Base-by-base conservation (phyloP, 2,888 invertebrate genomes). In the Epinotia brunnichana region DNA sequence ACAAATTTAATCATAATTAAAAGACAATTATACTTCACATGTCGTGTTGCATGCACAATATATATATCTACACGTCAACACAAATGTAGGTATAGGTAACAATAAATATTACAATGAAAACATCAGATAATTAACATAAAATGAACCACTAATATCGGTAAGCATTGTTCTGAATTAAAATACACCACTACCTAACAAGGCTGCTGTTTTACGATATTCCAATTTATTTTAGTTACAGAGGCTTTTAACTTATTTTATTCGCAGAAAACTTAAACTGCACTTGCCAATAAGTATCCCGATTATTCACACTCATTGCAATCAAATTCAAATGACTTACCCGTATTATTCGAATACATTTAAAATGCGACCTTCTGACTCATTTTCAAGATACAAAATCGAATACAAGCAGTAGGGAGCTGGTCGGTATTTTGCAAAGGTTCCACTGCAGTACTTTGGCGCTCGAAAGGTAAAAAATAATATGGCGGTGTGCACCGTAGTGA, bases 261-360 rank as follows among this genome's bases (percentile, higher is more conserved):
- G 80, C 77, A 83, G 76, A 81, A 66, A 66, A 80, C 81, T 81
- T 78, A 74, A 75, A 76, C 76, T 79, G 83, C 83, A 84, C 78
- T 85, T 85, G 84, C 84, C 84, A 87, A 87, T 86, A 85, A 85
- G 82, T 84, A 84, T 82, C 78, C 78, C 75, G 83, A 87, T 87
- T 87, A 88, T 87, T 86, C 86, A 86, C 85, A 85, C 83, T 76
- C 74, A 74, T 75, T 76, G 51, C 29, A 41, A 13, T 2, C 13
- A 66, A n/a, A 62, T 66, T 44, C 51, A 70, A 29, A 39, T 48
- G n/a, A 78, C 77, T 77, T 61, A n/a, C 48, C 48, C 3, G 76
- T 9, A 62, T 76, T 77, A 73, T 78, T 78, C 77, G 44, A 7
- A 3, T 2, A 3, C 59, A 70, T 67, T 64, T 69, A 69, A 74